A percentile compares a stretch with the other conserved stretches of the same genome.
phyloP scores from a whole-genome alignment of 2,888 invertebrate species.

The Notodonta dromedarius region DNA sequence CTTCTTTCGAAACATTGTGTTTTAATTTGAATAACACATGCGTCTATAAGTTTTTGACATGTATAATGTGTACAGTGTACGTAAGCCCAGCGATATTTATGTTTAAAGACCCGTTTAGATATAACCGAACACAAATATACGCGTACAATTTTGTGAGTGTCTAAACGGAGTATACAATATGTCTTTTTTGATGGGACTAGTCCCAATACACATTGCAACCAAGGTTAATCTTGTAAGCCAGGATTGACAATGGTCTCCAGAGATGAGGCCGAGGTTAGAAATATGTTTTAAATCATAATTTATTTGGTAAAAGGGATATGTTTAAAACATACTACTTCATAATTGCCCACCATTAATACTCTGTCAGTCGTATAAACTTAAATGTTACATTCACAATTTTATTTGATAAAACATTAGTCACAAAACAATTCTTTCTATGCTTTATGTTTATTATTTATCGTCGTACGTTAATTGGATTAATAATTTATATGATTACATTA shows the following conservation, averaged over 20 bases:
- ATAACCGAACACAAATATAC: too few species aligned
- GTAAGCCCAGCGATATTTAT: too few species aligned
- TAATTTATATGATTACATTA: conserved; percentile 6
- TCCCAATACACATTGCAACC: too few species aligned
- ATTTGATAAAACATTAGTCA: conserved; percentile 22
- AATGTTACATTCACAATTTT: conserved; percentile 29
- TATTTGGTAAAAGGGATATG: neutral
- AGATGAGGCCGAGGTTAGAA: too few species aligned
- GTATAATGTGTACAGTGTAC: too few species aligned
- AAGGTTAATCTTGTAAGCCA: too few species aligned
- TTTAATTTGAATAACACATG: neutral
- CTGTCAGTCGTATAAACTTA: conserved; percentile 9
- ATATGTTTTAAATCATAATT: neutral
- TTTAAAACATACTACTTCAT: neutral
- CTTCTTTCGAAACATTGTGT: neutral
- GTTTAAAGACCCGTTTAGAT: too few species aligned
- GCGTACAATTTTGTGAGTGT: neutral
- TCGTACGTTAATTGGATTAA: neutral
- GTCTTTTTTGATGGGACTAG: too few species aligned
- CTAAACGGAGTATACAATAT: too few species aligned
- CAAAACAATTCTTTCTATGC: conserved; percentile 28
- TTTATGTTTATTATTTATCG: conserved; percentile 16
- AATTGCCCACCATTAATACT: conserved; percentile 30
- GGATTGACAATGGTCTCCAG: too few species aligned
- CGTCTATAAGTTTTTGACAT: too few species aligned